These are phyloP conservation scores for Enteromius mattozi DNA, from an alignment of 2,797 vertebrate genomes.

Conservation along the genomic window DNA sequence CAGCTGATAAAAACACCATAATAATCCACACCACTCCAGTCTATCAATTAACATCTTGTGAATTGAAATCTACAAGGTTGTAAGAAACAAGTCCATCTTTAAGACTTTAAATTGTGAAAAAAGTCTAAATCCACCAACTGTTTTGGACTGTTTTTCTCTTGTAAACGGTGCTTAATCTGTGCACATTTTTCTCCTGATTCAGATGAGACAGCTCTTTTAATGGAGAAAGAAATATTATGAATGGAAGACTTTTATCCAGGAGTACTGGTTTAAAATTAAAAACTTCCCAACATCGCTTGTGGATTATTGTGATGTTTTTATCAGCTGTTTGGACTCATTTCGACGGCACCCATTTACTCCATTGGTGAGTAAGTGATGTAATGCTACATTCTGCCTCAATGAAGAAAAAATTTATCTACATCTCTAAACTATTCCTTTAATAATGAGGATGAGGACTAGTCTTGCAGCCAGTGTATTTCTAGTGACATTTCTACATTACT, in stretches of 20 bases:
- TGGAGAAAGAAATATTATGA: not conserved
- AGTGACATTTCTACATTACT: not conserved
- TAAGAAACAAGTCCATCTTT: not conserved
- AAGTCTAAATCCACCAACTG: not conserved
- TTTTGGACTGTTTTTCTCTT: not conserved
- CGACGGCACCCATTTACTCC: not conserved
- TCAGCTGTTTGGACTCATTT: not conserved
- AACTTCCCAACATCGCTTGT: not conserved
- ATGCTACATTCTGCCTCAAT: not conserved
- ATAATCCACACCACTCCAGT: not conserved
- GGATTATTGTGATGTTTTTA: not conserved
- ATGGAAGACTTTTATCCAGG: not conserved
- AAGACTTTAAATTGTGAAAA: not conserved
- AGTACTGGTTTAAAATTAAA: not conserved
- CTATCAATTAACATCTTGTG: not conserved
- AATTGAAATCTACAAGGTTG: not conserved
- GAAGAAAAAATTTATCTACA: not conserved
- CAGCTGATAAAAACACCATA: not conserved
- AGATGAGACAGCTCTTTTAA: not conserved
- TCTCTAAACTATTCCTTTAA: not conserved
- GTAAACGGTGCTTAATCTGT: not conserved
- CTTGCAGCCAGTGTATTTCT: slow-evolving; percentile 8
- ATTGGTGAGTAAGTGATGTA: not conserved
- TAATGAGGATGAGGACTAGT: not conserved
- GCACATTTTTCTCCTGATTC: not conserved